These are phyloP conservation scores for Cerastis rubricosa DNA, from an alignment of 2,888 invertebrate species.

Conservation along the genomic window DNA sequence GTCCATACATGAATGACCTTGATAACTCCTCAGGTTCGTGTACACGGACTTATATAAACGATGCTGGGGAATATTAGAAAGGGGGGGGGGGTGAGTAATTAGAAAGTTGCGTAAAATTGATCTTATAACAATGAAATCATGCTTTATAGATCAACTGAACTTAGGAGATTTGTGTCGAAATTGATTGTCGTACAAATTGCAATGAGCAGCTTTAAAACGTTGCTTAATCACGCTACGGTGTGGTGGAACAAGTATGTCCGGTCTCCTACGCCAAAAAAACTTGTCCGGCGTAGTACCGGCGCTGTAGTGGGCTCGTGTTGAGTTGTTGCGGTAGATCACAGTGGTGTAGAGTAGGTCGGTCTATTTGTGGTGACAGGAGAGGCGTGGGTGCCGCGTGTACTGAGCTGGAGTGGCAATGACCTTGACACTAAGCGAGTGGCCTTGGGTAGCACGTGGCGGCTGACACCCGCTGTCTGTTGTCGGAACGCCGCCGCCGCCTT, in stretches of 20 bases:
- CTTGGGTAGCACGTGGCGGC: conserved; percentile 91
- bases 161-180: conserved; percentile 26
- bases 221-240: conserved; percentile 38
- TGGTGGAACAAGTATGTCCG: conserved; percentile 52
- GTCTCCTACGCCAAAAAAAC: conserved; percentile 63
- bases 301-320: conserved; percentile 73
- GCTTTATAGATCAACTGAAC: conserved; percentile 24
- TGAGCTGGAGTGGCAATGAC: conserved; percentile 90
- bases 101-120: conserved; percentile 46
- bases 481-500: conserved; percentile 90
- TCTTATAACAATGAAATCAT: conserved; percentile 49
- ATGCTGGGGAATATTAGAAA: conserved; percentile 42
- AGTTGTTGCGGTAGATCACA: conserved; percentile 82
- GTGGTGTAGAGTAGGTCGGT: conserved; percentile 87
- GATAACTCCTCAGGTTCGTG: neutral
- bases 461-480: conserved; percentile 91
- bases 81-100: too few species aligned
- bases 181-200: conserved; percentile 28
- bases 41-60: conserved; percentile 45
- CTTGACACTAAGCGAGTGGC: conserved; percentile 91
- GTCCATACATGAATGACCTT: neutral
- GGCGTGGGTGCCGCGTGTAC: conserved; percentile 90
- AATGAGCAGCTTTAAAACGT: conserved; percentile 33
- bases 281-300: conserved; percentile 63
- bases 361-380: conserved; percentile 90